Conservation (phyloP, 2,888 invertebrate genomes). For the Acronicta leporina region DNA sequence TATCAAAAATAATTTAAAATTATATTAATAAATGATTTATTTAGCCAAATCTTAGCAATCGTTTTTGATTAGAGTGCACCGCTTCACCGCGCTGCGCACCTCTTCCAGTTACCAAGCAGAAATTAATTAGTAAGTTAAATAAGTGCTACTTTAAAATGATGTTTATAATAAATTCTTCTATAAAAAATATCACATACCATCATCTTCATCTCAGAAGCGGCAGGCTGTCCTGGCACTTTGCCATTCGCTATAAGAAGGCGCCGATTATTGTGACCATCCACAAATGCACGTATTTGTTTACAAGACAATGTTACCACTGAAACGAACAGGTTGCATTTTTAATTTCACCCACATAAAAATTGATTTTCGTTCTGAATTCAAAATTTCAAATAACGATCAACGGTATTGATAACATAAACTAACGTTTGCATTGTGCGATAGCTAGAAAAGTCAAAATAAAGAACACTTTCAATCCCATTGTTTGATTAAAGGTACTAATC, state of each 20-base stretch:
- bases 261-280: slow-evolving; percentile 66
- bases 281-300: slow-evolving; percentile 57
- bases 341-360: neutral
- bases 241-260: slow-evolving; percentile 61
- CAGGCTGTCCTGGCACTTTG: slow-evolving; percentile 61
- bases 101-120: too few relatives aligned
- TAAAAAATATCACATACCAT: slow-evolving; percentile 52
- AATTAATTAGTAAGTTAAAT: too few relatives aligned
- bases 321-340: slow-evolving; percentile 37
- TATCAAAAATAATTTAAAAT: too few relatives aligned
- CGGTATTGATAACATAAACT: slow-evolving; percentile 45
- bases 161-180: too few relatives aligned
- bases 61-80: too few relatives aligned
- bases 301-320: slow-evolving; percentile 61
- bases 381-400: slow-evolving; percentile 14
- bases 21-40: too few relatives aligned
- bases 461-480: slow-evolving; percentile 68
- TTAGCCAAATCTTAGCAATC: too few relatives aligned
- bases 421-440: slow-evolving; percentile 62
- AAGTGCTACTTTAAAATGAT: too few relatives aligned
- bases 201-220: slow-evolving; percentile 64
- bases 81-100: too few relatives aligned
- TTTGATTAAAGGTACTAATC: slow-evolving; percentile 36
- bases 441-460: slow-evolving; percentile 62
- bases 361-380: neutral